These are phyloP conservation scores for Drosophila obscura DNA, from an alignment of 1,140 invertebrate species.

Conservation along the genomic window DNA sequence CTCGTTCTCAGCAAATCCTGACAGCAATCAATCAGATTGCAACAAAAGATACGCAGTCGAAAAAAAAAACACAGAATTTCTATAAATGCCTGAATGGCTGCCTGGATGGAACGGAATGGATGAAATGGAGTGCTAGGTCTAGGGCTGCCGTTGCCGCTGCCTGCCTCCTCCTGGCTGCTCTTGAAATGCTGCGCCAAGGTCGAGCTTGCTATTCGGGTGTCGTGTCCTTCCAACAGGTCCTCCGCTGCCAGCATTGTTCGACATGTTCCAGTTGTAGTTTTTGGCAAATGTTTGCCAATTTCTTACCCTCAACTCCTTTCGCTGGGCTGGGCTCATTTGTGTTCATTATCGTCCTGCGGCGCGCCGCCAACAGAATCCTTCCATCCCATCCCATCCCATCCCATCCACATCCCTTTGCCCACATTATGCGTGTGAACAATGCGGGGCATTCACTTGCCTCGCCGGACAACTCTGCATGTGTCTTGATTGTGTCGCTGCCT, in stretches of 20 bases:
- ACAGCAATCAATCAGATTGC: conserved; percentile 81
- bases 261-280: conserved; percentile 57
- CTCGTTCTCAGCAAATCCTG: conserved; percentile 56
- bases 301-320: conserved; percentile 68
- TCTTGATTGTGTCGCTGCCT: conserved; percentile 26
- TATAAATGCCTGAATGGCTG: conserved; percentile 56
- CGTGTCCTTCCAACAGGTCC: conserved; percentile 67
- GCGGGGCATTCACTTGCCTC: conserved; percentile 51
- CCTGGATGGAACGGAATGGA: conserved; percentile 3
- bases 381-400: conserved; percentile 9
- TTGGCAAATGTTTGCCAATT: conserved; percentile 76
- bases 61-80: conserved; percentile 44
- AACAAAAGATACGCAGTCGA: conserved; percentile 67
- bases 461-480: conserved; percentile 48
- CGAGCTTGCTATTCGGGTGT: conserved; percentile 39
- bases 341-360: conserved; percentile 80
- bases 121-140: too few species aligned
- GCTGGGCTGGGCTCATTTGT: conserved; percentile 70
- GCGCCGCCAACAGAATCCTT: conserved; percentile 70
- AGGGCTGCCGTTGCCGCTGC: conserved; percentile 1
- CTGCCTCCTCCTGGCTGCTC: conserved; percentile 35
- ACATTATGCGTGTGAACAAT: conserved; percentile 55
- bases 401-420: conserved; percentile 11
- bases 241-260: conserved; percentile 50
- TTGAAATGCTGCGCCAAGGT: conserved; percentile 63